phyloP scores from a whole-genome alignment of 2,888 invertebrate genomes.

The Ditula angustiorana region DNA sequence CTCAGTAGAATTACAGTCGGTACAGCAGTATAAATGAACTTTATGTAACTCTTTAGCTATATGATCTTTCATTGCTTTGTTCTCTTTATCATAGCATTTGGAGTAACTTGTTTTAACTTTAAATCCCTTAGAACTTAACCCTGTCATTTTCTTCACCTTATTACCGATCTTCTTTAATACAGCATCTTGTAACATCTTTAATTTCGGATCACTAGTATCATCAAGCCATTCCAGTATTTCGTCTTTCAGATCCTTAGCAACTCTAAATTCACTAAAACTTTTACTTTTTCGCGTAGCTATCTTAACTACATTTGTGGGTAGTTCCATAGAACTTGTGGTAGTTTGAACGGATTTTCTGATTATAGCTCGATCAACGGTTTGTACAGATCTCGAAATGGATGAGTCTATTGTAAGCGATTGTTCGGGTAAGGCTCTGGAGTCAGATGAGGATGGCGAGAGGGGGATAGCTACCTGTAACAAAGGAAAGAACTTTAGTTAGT shows the following conservation, averaged over 20 bases:
- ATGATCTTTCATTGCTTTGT: background rate
- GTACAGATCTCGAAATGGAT: conserved; percentile 45
- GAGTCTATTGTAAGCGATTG: background rate
- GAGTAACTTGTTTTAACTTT: background rate
- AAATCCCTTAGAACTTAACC: background rate
- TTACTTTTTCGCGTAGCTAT: conserved; percentile 51
- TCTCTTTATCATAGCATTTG: conserved; percentile 4
- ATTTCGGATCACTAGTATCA: conserved; percentile 45
- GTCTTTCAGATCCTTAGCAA: conserved; percentile 45
- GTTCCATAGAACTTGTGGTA: conserved; percentile 52
- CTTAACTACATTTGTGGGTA: conserved; percentile 34
- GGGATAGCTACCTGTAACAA: conserved; percentile 68
- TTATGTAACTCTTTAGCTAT: conserved; percentile 3
- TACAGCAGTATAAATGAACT: background rate
- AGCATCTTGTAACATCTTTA: conserved; percentile 35
- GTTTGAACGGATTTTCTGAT: conserved; percentile 53
- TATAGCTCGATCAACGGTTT: conserved; percentile 45
- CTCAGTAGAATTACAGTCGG: background rate
- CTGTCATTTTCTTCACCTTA: conserved; percentile 29
- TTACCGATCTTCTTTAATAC: conserved; percentile 40
- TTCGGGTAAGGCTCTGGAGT: conserved; percentile 36
- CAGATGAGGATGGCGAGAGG: conserved; percentile 50
- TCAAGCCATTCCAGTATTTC: conserved; percentile 52
- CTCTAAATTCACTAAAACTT: conserved; percentile 57
- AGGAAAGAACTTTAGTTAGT: conserved; percentile 6